phyloP scores from a whole-genome alignment of 2,888 invertebrate species.

The Diabrotica balteata region DNA sequence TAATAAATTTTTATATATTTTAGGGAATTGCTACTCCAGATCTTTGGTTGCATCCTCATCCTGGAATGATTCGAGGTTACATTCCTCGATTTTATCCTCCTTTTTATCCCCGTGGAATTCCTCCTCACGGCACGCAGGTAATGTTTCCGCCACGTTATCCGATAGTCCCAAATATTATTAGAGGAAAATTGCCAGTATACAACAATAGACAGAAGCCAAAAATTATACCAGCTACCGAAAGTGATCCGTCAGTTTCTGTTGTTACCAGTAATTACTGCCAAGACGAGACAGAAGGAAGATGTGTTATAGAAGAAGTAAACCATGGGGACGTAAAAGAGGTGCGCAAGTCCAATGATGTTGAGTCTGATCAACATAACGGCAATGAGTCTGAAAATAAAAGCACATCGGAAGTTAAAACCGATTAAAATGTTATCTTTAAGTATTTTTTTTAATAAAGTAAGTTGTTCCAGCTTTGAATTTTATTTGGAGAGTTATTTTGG shows the following conservation, averaged over 20 bases:
- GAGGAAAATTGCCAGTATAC: constrained; percentile 31
- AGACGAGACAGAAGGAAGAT: neutral
- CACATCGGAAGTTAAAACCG: no score
- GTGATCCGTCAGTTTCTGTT: no score
- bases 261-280: no score
- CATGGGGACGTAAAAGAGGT: neutral
- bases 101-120: constrained; percentile 29
- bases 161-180: constrained; percentile 20
- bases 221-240: neutral
- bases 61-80: constrained; percentile 21
- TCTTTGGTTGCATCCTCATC: constrained; percentile 23
- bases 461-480: no score
- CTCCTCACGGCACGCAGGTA: constrained; percentile 16
- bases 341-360: no score
- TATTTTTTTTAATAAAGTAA: no score
- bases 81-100: constrained; percentile 30
- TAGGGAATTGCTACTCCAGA: constrained; percentile 27
- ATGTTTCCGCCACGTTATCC: constrained; percentile 34
- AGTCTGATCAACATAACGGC: no score
- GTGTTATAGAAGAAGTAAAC: constrained; percentile 5
- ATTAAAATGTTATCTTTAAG: no score
- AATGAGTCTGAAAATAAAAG: no score
- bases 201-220: constrained; percentile 27
- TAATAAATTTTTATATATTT: constrained; percentile 3
- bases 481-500: no score